Evolutionary conservation across 2,888 invertebrate genomes (phyloP).

Genomic region (Parnassius orleans): DNA sequence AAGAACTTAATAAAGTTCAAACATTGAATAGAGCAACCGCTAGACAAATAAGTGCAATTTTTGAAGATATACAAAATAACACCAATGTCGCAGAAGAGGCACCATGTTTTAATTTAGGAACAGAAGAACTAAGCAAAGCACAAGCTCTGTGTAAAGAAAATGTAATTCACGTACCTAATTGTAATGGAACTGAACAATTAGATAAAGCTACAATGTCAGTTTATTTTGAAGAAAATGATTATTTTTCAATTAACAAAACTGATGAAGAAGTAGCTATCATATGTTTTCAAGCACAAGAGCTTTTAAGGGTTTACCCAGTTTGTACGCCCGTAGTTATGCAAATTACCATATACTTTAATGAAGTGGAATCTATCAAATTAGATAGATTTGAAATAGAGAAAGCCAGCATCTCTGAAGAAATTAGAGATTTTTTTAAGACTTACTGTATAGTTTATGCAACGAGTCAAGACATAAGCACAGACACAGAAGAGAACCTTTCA

Average conservation of each 20-base stretch:
- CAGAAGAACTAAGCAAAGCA: constrained; percentile 4
- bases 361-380: constrained; percentile 1
- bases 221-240: constrained; percentile 4
- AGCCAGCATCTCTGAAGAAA: constrained; percentile 1
- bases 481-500: background rate
- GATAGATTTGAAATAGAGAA: background rate
- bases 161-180: background rate
- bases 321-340: background rate
- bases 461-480: background rate
- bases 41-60: constrained; percentile 5
- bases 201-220: background rate
- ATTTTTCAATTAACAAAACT: background rate
- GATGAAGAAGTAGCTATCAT: background rate
- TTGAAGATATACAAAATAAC: background rate
- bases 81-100: constrained; percentile 1
- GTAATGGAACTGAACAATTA: background rate
- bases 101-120: constrained; percentile 1
- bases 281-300: background rate
- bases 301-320: background rate
- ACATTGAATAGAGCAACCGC: constrained; percentile 4
- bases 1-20: background rate
- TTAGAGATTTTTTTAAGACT: constrained; percentile 1
- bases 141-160: constrained; percentile 5
- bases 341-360: background rate
- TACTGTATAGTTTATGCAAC: background rate